Evolutionary conservation across 2,113 vertebrate species (phyloP), one percentile per base, ranked within the genome.

Genomic region (Sceloporus undulatus): DNA sequence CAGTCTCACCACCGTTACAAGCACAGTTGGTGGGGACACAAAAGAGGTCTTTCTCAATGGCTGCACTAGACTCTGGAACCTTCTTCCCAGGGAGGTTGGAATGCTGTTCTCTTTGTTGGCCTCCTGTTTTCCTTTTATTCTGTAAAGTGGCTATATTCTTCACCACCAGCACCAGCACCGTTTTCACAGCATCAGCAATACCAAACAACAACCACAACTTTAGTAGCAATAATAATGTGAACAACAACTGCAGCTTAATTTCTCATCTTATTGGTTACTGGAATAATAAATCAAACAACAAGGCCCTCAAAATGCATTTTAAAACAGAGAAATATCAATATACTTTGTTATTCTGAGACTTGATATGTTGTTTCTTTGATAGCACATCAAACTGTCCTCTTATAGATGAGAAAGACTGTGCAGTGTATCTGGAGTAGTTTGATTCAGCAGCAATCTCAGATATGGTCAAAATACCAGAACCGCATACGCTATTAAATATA

Each of bases 401-500:
- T 92, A 95, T 90, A 94, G 95, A 95, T 85, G 27, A 92, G 90
- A 92, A 93, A 91, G 88, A 94, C 90, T 93, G 85, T 77, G 70
- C 81, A 88, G 66, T 91, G 86, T 38, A 68, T 93, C 70, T 88
- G 92, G 71, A 91, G 87, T 91, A 91, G 75, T 89, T 93, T 93
- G 83, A 85, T 84, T 77, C 79, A 89, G 87, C 52, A 94, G 65
- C 38, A 18, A 40, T 23, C 0, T 96, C 94, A 94, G 92, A 95
- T 3, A 52, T 86, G 94, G 94, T 97, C 94, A 96, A 94, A 94
- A 96, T 96, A 94, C 94, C 94, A 94, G 90, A 94, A 95, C 93
- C 87, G 96, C 89, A 95, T 94, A 93, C 94, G 91, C 91, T 97
- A 96, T 95, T 96, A 96, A 96, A 96, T 87, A 91, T 86, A 96